Conservation (phyloP, 2,113 vertebrate species). For the Lycocorax pyrrhopterus region DNA sequence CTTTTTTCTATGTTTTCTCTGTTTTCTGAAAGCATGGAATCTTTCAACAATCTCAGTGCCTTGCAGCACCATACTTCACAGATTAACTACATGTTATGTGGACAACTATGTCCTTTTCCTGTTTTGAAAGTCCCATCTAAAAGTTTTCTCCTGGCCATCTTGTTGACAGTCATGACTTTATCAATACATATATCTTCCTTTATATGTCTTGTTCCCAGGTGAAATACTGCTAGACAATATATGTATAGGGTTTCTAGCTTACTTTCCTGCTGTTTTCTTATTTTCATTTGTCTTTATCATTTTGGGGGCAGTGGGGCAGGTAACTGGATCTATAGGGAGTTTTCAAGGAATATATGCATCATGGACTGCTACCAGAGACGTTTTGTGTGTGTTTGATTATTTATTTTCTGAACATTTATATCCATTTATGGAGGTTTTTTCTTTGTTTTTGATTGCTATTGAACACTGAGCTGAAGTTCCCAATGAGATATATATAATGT, state of each 20-base stretch:
- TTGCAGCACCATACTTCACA: background rate
- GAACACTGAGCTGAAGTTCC: background rate
- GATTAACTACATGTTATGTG: background rate
- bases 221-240: background rate
- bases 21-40: background rate
- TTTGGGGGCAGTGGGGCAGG: background rate
- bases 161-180: background rate
- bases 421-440: background rate
- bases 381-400: background rate
- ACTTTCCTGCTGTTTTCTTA: background rate
- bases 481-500: background rate
- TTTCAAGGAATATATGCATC: background rate
- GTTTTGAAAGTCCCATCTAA: background rate
- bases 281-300: background rate
- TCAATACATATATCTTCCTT: background rate
- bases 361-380: background rate
- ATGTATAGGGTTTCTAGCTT: background rate
- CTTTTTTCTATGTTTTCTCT: background rate
- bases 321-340: background rate
- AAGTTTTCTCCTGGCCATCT: background rate
- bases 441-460: background rate
- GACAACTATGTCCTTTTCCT: background rate
- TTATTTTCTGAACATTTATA: background rate
- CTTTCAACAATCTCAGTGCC: background rate
- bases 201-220: background rate